Evolutionary conservation across 2,113 vertebrate species (phyloP).

Genomic region (Origma solitaria): DNA sequence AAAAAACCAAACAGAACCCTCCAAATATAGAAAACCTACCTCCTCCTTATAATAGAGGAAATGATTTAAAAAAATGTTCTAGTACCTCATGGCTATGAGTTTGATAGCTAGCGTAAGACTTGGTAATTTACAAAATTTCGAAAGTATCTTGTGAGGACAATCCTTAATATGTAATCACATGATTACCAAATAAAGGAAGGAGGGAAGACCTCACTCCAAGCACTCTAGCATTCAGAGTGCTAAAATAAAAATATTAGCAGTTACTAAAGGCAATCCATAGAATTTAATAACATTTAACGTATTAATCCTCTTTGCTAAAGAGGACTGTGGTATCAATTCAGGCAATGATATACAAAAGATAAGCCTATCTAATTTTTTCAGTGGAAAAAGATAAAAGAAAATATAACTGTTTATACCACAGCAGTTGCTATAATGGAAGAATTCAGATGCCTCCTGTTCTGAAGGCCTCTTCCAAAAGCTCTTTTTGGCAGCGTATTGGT

Average conservation of each 20-base stretch:
- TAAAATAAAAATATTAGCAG: not conserved
- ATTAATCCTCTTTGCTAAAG: not conserved
- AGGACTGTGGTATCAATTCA: not conserved
- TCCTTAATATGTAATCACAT: not conserved
- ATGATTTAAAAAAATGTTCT: not conserved
- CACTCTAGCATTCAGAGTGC: not conserved
- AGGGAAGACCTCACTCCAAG: not conserved
- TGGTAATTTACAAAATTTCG: not conserved
- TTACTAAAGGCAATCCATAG: not conserved
- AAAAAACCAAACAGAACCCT: not conserved
- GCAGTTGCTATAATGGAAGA: not conserved
- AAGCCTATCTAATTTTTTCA: not conserved
- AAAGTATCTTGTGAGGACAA: not conserved
- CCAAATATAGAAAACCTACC: not conserved
- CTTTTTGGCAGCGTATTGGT: not conserved
- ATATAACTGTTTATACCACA: not conserved
- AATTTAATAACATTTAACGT: not conserved
- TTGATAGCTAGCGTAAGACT: not conserved
- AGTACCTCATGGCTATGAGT: not conserved
- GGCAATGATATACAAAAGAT: not conserved
- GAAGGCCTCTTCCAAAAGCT: not conserved
- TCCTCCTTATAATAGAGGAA: not conserved
- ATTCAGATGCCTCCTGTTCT: not conserved
- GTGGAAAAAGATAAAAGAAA: not conserved
- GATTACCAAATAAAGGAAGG: not conserved